Conservation (phyloP, 2,797 vertebrate species). For the Macrochelys suwanniensis region DNA sequence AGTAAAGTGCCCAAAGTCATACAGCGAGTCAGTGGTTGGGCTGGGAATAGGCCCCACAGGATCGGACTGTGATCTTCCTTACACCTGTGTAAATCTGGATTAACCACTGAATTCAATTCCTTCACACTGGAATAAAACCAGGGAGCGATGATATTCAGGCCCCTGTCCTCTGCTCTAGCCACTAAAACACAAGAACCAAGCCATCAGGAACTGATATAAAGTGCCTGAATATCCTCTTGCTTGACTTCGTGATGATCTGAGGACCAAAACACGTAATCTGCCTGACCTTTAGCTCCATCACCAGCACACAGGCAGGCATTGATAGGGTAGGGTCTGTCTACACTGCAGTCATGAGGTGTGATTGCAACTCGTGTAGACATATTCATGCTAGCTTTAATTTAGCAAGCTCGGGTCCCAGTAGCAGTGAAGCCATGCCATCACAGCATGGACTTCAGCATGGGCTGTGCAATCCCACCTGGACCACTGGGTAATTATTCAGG, state of each 20-base stretch:
- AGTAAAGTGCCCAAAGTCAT: background rate
- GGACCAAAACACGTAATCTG: background rate
- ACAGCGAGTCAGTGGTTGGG: background rate
- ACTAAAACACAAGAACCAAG: background rate
- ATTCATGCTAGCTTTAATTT: background rate
- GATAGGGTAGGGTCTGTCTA: background rate
- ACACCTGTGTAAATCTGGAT: background rate
- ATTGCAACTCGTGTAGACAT: background rate
- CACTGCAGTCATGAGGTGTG: background rate
- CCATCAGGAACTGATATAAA: background rate
- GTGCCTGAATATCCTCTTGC: background rate
- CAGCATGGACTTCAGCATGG: background rate
- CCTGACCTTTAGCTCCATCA: background rate
- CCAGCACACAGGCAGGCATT: background rate
- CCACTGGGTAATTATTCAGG: background rate
- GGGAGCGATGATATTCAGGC: too few relatives aligned
- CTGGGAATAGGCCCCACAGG: background rate
- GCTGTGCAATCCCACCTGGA: background rate
- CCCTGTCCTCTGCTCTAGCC: background rate
- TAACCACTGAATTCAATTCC: background rate
- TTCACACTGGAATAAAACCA: background rate
- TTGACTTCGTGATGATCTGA: background rate
- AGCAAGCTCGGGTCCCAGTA: background rate
- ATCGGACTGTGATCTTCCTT: background rate
- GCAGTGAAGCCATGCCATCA: background rate